These are phyloP conservation scores for Ceraclea dissimilis DNA, from an alignment of 2,888 invertebrate genomes.

Conservation along the genomic window DNA sequence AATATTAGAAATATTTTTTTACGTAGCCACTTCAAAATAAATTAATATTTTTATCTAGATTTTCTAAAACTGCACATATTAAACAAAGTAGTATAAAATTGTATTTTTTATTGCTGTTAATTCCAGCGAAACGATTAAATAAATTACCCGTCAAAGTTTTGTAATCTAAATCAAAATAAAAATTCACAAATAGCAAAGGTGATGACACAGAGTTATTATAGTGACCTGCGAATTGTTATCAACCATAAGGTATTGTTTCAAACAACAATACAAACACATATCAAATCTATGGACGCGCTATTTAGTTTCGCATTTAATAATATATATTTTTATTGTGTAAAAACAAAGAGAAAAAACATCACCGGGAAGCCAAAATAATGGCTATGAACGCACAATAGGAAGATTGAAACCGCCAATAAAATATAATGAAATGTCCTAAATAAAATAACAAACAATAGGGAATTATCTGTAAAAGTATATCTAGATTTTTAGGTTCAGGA, in stretches of 20 bases:
- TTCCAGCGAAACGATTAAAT: too few relatives aligned
- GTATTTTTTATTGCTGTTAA: too few relatives aligned
- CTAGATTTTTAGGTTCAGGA: constrained; percentile 17
- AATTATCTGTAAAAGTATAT: constrained; percentile 23
- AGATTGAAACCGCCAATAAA: constrained; percentile 22
- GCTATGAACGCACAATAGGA: constrained; percentile 20
- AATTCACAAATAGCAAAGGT: neutral
- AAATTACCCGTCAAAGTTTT: too few relatives aligned
- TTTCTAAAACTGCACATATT: too few relatives aligned
- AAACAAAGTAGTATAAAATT: too few relatives aligned
- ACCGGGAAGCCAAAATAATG: constrained; percentile 16
- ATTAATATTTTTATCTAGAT: too few relatives aligned
- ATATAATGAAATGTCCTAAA: constrained; percentile 22
- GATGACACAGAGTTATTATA: neutral
- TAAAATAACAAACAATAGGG: constrained; percentile 22
- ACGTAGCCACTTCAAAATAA: too few relatives aligned
- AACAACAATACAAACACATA: constrained; percentile 1
- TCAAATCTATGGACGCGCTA: constrained; percentile 3
- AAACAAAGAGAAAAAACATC: constrained; percentile 14
- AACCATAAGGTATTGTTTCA: neutral
- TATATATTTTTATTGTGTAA: constrained; percentile 8
- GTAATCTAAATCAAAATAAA: too few relatives aligned
- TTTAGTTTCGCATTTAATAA: constrained; percentile 5
- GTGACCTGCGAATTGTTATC: neutral
- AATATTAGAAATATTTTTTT: too few relatives aligned